These are phyloP conservation scores for Scytalopus superciliaris DNA, from an alignment of 2,113 vertebrate genomes.

Conservation along the genomic window DNA sequence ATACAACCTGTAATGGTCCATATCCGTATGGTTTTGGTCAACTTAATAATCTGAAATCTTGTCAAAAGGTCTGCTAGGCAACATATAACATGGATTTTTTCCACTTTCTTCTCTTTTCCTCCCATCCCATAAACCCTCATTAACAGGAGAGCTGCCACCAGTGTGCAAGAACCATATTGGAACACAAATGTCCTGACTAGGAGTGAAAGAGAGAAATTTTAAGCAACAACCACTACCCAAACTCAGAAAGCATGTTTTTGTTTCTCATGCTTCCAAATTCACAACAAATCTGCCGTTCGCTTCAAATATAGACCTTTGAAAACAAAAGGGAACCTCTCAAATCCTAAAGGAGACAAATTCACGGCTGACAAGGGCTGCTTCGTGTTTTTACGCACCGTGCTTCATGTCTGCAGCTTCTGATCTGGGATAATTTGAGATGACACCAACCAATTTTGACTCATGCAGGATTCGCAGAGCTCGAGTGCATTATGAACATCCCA, in stretches of 20 bases:
- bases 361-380: not conserved
- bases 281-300: not conserved
- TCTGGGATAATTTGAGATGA: not conserved
- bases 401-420: not conserved
- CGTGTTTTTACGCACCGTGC: rapidly evolving
- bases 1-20: not conserved
- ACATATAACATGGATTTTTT: not conserved
- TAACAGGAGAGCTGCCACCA: not conserved
- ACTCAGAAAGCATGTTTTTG: not conserved
- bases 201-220: not conserved
- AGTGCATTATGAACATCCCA: constrained; percentile 11
- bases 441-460: constrained; percentile 32
- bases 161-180: not conserved
- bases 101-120: not conserved
- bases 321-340: not conserved
- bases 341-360: not conserved
- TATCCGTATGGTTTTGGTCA: not conserved
- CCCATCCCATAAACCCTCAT: not conserved
- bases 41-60: not conserved
- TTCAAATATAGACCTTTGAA: not conserved
- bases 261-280: not conserved
- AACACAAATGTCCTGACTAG: not conserved
- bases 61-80: not conserved
- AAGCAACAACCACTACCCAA: not conserved
- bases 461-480: not conserved